These are phyloP conservation scores for Copidosoma aretas DNA, from an alignment of 2,888 invertebrate species.

Conservation along the genomic window DNA sequence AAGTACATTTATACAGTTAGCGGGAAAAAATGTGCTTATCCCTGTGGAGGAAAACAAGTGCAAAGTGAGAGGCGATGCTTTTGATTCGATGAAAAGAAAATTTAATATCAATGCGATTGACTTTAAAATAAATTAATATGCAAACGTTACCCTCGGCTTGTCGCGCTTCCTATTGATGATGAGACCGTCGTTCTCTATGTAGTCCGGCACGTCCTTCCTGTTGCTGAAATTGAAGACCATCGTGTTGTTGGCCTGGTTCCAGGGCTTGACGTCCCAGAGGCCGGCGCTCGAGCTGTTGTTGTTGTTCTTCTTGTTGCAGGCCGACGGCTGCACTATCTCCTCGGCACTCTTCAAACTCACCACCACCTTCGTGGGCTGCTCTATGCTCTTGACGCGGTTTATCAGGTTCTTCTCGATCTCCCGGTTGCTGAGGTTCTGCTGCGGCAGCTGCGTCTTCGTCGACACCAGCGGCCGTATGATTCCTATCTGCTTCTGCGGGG, in stretches of 20 bases:
- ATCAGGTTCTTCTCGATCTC: constrained; percentile 75
- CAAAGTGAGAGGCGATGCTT: too few species aligned
- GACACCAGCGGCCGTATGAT: constrained; percentile 65
- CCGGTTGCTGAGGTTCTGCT: constrained; percentile 66
- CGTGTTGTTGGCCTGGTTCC: constrained; percentile 71
- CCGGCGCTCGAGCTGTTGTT: constrained; percentile 43
- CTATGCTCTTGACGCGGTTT: constrained; percentile 70
- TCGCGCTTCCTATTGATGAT: constrained; percentile 73
- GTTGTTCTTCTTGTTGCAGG: constrained; percentile 51
- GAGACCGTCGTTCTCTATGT: constrained; percentile 88
- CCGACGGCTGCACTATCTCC: constrained; percentile 56
- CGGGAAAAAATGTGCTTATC: too few species aligned
- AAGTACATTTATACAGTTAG: too few species aligned
- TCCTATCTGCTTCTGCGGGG: constrained; percentile 64
- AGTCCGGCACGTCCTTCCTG: constrained; percentile 87
- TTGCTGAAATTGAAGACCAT: constrained; percentile 88
- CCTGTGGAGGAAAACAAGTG: too few species aligned
- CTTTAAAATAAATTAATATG: too few species aligned
- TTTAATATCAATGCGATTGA: too few species aligned
- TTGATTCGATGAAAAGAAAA: too few species aligned
- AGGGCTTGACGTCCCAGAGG: constrained; percentile 63
- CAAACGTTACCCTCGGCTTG: constrained; percentile 47
- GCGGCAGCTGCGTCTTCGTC: constrained; percentile 58
- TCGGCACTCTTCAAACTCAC: constrained; percentile 61
- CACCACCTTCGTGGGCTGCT: constrained; percentile 63